Evolutionary conservation across 23 tunicate genomes (phyloP).

Genomic region (Diplosoma virens): DNA sequence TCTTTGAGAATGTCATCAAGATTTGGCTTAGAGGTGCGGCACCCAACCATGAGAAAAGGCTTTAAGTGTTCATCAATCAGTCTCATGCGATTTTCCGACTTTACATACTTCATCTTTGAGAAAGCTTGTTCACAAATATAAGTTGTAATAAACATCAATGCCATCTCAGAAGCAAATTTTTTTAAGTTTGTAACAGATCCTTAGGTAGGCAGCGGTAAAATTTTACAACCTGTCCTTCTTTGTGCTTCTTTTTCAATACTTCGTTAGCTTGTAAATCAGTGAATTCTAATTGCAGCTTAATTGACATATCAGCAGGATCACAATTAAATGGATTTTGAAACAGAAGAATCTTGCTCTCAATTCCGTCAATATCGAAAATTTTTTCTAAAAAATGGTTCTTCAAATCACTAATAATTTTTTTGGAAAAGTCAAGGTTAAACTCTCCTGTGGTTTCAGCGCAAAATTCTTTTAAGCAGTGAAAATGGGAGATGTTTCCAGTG

Average conservation of each 20-base stretch:
- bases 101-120: constrained; percentile 37
- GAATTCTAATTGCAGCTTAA: constrained; percentile 35
- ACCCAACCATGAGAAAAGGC: constrained; percentile 37
- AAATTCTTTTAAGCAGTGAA: constrained; percentile 27
- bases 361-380: constrained; percentile 33
- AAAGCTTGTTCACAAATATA: constrained; percentile 36
- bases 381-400: constrained; percentile 21
- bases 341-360: constrained; percentile 37
- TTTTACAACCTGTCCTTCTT: constrained; percentile 37
- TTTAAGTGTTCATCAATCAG: constrained; percentile 40
- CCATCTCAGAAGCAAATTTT: constrained; percentile 13
- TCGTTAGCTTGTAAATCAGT: constrained; percentile 40
- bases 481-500: constrained; percentile 34
- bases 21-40: constrained; percentile 40
- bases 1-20: constrained; percentile 26
- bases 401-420: constrained; percentile 39
- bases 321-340: constrained; percentile 39
- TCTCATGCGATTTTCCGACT: constrained; percentile 47
- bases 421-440: constrained; percentile 30
- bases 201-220: constrained; percentile 43
- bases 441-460: constrained; percentile 37
- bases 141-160: constrained; percentile 24
- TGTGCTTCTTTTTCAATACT: constrained; percentile 45
- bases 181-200: constrained; percentile 19
- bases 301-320: constrained; percentile 31